Evolutionary conservation across 2,888 invertebrate genomes (phyloP), one percentile per base, ranked within the genome.

Genomic region (Oscheius sp.): DNA sequence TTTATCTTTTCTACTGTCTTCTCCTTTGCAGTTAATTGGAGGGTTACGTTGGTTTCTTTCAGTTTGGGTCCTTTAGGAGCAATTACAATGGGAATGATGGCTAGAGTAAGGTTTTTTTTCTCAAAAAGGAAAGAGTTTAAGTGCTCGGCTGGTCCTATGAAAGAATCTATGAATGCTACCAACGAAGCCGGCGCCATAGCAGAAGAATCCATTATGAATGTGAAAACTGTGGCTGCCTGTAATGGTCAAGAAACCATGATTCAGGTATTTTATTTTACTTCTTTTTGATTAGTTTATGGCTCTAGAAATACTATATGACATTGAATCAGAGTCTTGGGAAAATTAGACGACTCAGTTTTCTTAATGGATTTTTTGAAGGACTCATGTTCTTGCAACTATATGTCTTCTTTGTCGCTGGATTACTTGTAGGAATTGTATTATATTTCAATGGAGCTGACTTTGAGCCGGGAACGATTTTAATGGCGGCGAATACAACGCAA

Each of bases 221-320:
- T 77, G n/a, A 57, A 73, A 62, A 79, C 78, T 14, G 74, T 79
- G 20, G 77, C 77, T 20, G 71, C 75, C 5, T 77, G 73, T 28
- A 79, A 79, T 56, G 78, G 74, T 12, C 77, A 79, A 38, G 30
- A 69, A 2, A 69, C 68, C 41, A 75, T 79, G 73, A 72, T 75
- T 24, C 49, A 70, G 64, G 78, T 75, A 26, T 12, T 49, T 36
- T 32, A 32, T 54, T 12, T 8, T 14, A 17, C n/a, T 50, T 50
- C 9, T 4, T 24, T 24, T 28, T 50, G 12, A 32, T 28, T 14
- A 49, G 24, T 28, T 30, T 6, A 32, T 5, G 30, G 3, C 33
- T 66, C 45, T 22, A 67, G 67, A 67, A 67, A 47, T 67, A 67
- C 17, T 20, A 32, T 6, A 26, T 32, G 17, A 57, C 32, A 0